These are phyloP conservation scores for Gavialis gangeticus DNA, from an alignment of 2,113 vertebrate genomes.

Conservation along the genomic window DNA sequence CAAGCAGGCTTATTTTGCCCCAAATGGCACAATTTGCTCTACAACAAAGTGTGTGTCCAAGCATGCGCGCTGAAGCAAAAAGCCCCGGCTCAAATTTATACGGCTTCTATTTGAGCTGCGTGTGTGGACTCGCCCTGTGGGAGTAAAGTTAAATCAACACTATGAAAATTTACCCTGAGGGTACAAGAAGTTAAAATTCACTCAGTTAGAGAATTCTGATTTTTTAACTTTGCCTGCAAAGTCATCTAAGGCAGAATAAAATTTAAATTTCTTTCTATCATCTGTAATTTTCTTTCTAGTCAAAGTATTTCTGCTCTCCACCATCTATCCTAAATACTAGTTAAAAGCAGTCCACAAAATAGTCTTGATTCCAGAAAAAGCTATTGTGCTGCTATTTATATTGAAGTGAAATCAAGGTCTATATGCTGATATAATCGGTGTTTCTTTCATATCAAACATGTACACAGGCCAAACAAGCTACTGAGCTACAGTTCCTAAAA, in stretches of 20 bases:
- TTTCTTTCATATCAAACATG: conserved; percentile 57
- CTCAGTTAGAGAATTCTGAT: conserved; percentile 17
- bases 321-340: conserved; percentile 2
- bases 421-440: conserved; percentile 28
- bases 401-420: conserved; percentile 38
- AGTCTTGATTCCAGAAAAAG: conserved; percentile 62
- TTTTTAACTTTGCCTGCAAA: background rate
- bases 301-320: conserved; percentile 30
- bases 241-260: background rate
- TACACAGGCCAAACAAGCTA: conserved; percentile 18
- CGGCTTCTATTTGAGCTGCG: too few species aligned
- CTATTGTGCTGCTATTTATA: conserved; percentile 29
- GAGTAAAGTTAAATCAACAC: background rate
- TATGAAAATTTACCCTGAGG: background rate
- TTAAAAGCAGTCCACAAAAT: conserved; percentile 41
- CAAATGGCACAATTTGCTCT: too few species aligned
- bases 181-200: background rate
- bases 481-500: conserved; percentile 33
- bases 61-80: too few species aligned
- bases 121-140: background rate
- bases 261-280: background rate
- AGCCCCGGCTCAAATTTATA: too few species aligned
- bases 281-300: conserved; percentile 50
- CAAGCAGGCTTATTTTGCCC: too few species aligned
- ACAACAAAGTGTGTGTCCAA: too few species aligned